Evolutionary conservation across 2,113 vertebrate genomes (phyloP).

Genomic region (Sula dactylatra): DNA sequence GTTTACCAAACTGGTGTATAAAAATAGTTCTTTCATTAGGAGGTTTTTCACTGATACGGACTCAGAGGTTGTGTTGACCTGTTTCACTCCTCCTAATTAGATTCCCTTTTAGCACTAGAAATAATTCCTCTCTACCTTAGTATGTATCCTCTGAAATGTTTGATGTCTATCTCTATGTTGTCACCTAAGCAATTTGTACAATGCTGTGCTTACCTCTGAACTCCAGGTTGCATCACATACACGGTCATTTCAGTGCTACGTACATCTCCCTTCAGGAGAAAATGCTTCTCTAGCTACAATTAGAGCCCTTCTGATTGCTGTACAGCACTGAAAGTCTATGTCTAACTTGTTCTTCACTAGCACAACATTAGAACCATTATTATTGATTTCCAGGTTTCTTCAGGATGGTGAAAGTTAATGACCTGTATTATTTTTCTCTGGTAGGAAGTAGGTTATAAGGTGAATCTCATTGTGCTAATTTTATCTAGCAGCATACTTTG

Average conservation of each 20-base stretch:
- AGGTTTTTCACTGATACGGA: background rate
- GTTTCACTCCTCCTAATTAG: background rate
- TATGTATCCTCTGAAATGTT: background rate
- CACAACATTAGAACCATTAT: background rate
- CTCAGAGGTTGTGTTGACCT: background rate
- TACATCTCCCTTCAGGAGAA: background rate
- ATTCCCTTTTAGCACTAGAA: background rate
- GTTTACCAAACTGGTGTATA: background rate
- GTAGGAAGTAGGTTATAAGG: background rate
- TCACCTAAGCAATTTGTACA: background rate
- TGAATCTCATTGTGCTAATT: background rate
- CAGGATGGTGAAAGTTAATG: background rate
- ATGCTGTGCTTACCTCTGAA: accelerated
- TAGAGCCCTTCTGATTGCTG: background rate
- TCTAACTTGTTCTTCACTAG: background rate
- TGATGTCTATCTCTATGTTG: background rate
- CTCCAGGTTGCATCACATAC: background rate
- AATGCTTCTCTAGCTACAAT: background rate
- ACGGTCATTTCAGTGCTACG: background rate
- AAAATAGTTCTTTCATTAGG: background rate
- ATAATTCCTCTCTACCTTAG: background rate
- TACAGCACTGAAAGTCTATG: background rate
- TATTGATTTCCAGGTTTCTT: background rate
- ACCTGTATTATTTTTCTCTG: background rate
- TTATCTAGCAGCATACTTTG: background rate